phyloP scores from a whole-genome alignment of 2,888 invertebrate genomes.

The Cephus sareptanus region DNA sequence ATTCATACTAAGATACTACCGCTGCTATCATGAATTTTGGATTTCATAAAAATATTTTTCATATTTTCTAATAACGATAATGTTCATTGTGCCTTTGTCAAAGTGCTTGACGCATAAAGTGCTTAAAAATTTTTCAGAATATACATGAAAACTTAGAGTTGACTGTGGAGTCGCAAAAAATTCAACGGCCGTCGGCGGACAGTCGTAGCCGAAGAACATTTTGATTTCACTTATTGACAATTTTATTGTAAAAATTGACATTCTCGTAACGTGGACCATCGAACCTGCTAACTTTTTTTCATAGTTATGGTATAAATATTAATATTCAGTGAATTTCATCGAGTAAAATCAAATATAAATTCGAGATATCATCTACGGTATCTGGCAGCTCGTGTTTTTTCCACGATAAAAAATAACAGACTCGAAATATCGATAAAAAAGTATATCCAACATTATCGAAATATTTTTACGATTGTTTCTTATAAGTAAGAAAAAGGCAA shows the following conservation, averaged over 20 bases:
- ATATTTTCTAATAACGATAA: not conserved
- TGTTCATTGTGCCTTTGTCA: not conserved
- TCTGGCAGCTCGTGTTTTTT: not conserved
- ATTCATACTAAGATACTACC: too few species aligned
- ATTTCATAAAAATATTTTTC: too few species aligned
- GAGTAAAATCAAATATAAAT: not conserved
- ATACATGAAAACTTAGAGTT: not conserved
- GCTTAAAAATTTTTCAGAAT: not conserved
- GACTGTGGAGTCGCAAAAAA: not conserved
- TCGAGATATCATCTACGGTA: not conserved
- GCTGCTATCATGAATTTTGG: too few species aligned
- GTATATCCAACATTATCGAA: not conserved
- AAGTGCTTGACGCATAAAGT: not conserved
- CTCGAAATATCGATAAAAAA: not conserved
- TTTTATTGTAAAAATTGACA: slow-evolving; percentile 13
- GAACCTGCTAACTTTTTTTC: not conserved
- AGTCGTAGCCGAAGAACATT: slow-evolving; percentile 1
- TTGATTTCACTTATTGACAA: not conserved
- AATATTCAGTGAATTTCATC: not conserved
- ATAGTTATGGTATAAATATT: not conserved
- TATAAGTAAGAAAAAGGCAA: not conserved
- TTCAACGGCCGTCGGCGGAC: slow-evolving; percentile 28
- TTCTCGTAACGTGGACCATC: slow-evolving; percentile 26
- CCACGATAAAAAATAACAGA: not conserved
- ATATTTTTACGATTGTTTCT: not conserved